Conservation (phyloP, 2,888 invertebrate genomes). For the Busseola fusca region DNA sequence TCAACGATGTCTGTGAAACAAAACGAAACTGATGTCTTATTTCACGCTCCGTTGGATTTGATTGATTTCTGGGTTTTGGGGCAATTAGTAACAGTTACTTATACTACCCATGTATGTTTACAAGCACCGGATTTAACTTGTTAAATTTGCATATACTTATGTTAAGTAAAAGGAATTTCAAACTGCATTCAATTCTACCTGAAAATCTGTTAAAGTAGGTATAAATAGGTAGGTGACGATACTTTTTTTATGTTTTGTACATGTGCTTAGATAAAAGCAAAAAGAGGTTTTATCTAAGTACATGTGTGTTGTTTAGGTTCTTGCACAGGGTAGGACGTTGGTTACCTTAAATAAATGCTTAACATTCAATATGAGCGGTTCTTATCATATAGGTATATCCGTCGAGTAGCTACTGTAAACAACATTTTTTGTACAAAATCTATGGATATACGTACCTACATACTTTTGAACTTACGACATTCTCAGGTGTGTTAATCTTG, state of each 20-base stretch:
- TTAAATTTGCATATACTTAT: neutral
- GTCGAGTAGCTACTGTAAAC: constrained; percentile 18
- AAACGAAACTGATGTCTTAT: constrained; percentile 42
- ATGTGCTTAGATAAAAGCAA: too few species aligned
- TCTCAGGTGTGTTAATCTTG: neutral
- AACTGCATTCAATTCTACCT: neutral
- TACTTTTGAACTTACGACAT: neutral
- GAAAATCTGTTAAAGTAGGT: neutral
- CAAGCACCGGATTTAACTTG: neutral
- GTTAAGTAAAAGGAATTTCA: neutral
- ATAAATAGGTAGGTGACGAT: neutral
- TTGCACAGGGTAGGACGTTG: neutral
- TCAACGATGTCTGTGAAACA: constrained; percentile 28
- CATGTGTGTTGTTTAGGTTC: constrained; percentile 1
- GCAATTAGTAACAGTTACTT: constrained; percentile 37
- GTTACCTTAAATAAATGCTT: constrained; percentile 11
- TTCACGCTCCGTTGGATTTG: constrained; percentile 37
- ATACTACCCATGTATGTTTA: neutral
- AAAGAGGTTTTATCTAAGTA: too few species aligned
- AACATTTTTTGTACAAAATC: constrained; percentile 5
- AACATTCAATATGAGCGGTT: constrained; percentile 1
- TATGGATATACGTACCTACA: neutral
- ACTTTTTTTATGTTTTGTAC: neutral
- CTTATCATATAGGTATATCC: neutral
- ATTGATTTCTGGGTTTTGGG: constrained; percentile 55